Evolutionary conservation across 2,888 invertebrate species (phyloP).

Genomic region (Oscheius sp.): DNA sequence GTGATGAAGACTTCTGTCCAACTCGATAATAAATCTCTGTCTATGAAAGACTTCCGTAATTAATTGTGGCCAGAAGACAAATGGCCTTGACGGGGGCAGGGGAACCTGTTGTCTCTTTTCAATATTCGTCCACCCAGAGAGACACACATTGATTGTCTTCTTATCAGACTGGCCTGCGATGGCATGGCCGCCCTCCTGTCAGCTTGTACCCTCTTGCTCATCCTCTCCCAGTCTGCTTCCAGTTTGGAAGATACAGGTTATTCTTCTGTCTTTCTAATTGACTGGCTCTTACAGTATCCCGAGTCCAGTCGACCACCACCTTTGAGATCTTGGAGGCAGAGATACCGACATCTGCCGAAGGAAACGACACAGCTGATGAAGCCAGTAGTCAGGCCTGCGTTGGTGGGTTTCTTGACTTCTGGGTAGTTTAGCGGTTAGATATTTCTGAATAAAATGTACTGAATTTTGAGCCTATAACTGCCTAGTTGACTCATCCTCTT

Average conservation of each 20-base stretch:
- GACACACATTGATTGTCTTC: conserved; percentile 15
- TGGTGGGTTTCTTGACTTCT: background rate
- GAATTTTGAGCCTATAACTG: too few relatives aligned
- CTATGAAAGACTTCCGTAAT: conserved; percentile 8
- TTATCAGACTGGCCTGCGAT: conserved; percentile 29
- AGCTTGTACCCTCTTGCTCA: conserved; percentile 22
- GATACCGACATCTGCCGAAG: background rate
- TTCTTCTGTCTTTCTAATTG: background rate
- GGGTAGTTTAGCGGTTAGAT: too few relatives aligned
- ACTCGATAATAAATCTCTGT: conserved; percentile 5
- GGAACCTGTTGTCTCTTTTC: conserved; percentile 25
- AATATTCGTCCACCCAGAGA: background rate
- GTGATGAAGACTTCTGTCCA: conserved; percentile 64
- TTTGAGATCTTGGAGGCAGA: conserved; percentile 8
- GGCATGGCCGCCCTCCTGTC: conserved; percentile 25
- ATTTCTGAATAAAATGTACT: too few relatives aligned
- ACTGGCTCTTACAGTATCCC: background rate
- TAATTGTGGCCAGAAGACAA: conserved; percentile 24
- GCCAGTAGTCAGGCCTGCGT: background rate
- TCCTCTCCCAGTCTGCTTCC: background rate
- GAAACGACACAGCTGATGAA: background rate
- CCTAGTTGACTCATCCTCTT: too few relatives aligned
- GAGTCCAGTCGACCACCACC: background rate
- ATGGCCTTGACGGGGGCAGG: conserved; percentile 21
- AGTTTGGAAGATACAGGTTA: conserved; percentile 4